Base-by-base conservation (phyloP, 2,113 vertebrate genomes). In the Amazona vittata region DNA sequence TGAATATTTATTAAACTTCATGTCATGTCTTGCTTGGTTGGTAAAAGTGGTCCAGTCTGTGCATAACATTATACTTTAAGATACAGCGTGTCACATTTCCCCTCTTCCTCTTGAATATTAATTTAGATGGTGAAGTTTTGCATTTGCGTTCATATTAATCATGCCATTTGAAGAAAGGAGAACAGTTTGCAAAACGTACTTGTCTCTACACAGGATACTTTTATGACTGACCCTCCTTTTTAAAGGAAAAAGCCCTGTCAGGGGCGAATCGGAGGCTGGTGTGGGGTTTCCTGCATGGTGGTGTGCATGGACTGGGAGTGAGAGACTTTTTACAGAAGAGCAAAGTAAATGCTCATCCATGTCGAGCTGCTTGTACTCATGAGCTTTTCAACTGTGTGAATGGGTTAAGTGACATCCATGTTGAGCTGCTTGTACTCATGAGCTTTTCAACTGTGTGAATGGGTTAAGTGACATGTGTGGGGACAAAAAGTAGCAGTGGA, bases 1-100 rank as follows among this genome's bases (percentile, higher is more conserved):
- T 98, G 97, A 98, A 98, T 98, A 99, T 98, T 98, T 98, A 98
- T 99, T 98, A 98, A 97, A 92, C 53, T 96, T 94, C 95, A 95
- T 98, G 89, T 97, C 88, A 89, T 98, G 96, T 98, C 94, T 96
- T 98, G 95, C 93, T 97, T 96, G 93, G 83, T 70, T 97, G 85
- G 93, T 97, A 86, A 94, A 97, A 97, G 68, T 21, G n/a, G 87
- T 76, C 83, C 44, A 22, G 84, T 86, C 83, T 92, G 78, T 91
- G 96, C 97, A 96, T 97, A 97, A 92, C 95, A 95, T 97, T 78
- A 85, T 53, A 64, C 73, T 65, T 55, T 94, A 90, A 97, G 88
- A 96, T 79, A 82, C 52, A 96, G 41, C 70, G 62, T 84, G 75
- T 87, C 93, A 85, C 60, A 73, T 88, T 87, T 73, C 77, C 65